Percentiles rank a stretch among this genome's conserved stretches.
phyloP scores from a whole-genome alignment of 53 echinoderm and acorn worm genomes.

The Apostichopus leukothele region DNA sequence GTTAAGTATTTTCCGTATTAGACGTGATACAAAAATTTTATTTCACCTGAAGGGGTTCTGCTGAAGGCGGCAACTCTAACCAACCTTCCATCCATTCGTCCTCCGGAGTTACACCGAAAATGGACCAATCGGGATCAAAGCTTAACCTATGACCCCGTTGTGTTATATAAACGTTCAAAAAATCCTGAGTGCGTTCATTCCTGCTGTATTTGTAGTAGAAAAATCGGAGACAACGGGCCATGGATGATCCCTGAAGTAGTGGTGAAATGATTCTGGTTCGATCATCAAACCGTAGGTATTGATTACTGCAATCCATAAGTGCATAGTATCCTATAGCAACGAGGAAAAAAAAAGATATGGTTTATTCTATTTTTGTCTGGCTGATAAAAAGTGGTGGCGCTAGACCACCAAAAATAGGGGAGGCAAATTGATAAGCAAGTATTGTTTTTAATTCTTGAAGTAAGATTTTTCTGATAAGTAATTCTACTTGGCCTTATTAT shows the following conservation, averaged over 20 bases:
- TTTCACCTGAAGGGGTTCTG: slow-evolving; percentile 7
- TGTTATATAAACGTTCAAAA: slow-evolving; percentile 21
- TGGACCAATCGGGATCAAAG: slow-evolving; percentile 20
- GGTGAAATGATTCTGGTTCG: slow-evolving; percentile 61
- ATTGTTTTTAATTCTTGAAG: too few species aligned
- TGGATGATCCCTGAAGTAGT: slow-evolving; percentile 38
- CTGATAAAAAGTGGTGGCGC: too few species aligned
- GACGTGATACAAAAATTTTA: too few species aligned
- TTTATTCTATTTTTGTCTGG: too few species aligned
- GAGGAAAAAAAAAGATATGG: too few species aligned
- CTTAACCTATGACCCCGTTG: slow-evolving; percentile 29
- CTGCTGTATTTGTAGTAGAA: slow-evolving; percentile 54
- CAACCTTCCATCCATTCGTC: slow-evolving; percentile 27
- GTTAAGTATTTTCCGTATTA: too few species aligned
- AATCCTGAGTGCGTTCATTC: slow-evolving; percentile 20
- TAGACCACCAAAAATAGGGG: too few species aligned
- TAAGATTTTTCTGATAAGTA: too few species aligned
- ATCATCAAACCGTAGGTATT: slow-evolving; percentile 47
- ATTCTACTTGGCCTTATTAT: too few species aligned
- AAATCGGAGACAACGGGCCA: slow-evolving; percentile 64
- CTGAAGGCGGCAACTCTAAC: slow-evolving; percentile 29
- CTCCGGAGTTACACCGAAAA: neutral
- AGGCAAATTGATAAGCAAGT: too few species aligned
- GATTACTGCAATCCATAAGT: slow-evolving; percentile 42
- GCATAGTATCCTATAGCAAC: slow-evolving; percentile 50